These are phyloP conservation scores for Neodiprion virginianus DNA, from an alignment of 1,140 invertebrate genomes.

Conservation along the genomic window DNA sequence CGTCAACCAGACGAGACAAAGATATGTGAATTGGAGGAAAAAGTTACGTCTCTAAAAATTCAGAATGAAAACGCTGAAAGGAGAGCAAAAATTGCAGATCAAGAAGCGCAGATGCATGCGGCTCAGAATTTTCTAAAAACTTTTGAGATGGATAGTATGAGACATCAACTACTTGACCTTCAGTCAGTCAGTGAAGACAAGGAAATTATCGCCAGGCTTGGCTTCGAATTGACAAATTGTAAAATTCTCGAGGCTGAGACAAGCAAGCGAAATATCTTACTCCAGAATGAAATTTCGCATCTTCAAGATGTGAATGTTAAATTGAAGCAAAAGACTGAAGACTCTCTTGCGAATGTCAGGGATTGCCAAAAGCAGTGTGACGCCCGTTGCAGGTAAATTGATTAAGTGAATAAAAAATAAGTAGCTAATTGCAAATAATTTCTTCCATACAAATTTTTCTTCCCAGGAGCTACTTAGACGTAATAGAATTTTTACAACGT, in stretches of 20 bases:
- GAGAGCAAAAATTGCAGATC: constrained; percentile 49
- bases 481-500: constrained; percentile 46
- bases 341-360: constrained; percentile 37
- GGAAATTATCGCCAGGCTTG: constrained; percentile 65
- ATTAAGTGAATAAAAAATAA: neutral
- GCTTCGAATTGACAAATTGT: constrained; percentile 47
- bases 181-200: constrained; percentile 70
- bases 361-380: constrained; percentile 43
- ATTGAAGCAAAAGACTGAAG: constrained; percentile 32
- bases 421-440: neutral
- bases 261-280: constrained; percentile 31
- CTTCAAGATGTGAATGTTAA: constrained; percentile 40
- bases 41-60: constrained; percentile 32
- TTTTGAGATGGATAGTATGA: constrained; percentile 67
- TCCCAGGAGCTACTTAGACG: constrained; percentile 39
- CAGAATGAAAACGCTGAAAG: constrained; percentile 46
- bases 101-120: constrained; percentile 45
- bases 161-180: constrained; percentile 71
- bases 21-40: constrained; percentile 31
- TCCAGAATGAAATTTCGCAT: constrained; percentile 42
- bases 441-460: neutral
- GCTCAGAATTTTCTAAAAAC: constrained; percentile 43
- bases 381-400: constrained; percentile 42
- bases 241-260: constrained; percentile 41
- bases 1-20: constrained; percentile 27